phyloP scores from a whole-genome alignment of 2,113 vertebrate species.

The Sceloporus tristichus region DNA sequence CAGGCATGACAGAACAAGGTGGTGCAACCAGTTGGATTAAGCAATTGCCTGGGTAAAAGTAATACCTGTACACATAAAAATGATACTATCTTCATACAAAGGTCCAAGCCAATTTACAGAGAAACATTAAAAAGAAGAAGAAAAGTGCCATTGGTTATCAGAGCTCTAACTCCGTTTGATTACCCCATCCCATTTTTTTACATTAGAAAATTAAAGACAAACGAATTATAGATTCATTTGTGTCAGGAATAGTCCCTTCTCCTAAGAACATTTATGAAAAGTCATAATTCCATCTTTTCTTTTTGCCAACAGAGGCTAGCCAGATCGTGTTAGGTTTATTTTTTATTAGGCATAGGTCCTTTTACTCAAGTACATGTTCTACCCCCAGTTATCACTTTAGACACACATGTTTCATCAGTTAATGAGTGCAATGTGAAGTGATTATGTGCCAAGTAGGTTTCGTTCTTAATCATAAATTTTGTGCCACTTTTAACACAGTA shows the following conservation, averaged over 20 bases:
- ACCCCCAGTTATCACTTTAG: not conserved
- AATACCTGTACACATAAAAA: not conserved
- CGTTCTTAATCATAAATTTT: not conserved
- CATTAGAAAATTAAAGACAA: not conserved
- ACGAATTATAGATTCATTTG: not conserved
- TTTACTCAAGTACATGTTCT: too few species aligned
- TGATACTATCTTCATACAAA: not conserved
- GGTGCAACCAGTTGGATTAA: not conserved
- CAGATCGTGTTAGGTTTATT: not conserved
- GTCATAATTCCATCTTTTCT: not conserved
- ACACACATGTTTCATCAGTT: not conserved
- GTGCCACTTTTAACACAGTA: not conserved
- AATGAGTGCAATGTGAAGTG: not conserved
- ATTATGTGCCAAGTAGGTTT: not conserved
- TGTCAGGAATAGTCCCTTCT: not conserved
- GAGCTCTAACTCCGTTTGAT: not conserved
- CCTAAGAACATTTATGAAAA: not conserved
- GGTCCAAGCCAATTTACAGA: conserved; percentile 15
- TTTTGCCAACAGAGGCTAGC: not conserved
- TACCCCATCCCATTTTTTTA: not conserved
- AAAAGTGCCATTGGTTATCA: not conserved
- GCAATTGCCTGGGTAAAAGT: not conserved
- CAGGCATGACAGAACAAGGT: not conserved
- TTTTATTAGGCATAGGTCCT: not conserved
- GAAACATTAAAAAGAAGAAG: not conserved